Evolutionary conservation across 2,888 invertebrate species (phyloP), one percentile per base, ranked within the genome.

Genomic region (Esperia sulphurella): DNA sequence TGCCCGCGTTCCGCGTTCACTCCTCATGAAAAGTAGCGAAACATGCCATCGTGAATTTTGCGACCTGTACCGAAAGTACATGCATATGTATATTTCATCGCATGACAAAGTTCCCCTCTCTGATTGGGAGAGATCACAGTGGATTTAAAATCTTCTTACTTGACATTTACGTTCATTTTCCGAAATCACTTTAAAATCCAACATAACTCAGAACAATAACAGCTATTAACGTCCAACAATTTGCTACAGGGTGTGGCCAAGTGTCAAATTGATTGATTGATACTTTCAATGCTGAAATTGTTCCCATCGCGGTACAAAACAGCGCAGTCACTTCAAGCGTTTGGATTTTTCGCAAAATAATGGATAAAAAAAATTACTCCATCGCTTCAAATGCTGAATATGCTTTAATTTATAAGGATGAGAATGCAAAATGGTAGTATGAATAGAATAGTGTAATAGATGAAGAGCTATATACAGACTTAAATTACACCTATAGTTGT

Each of bases 201-300:
- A 14, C 39, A 39, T 4, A 14, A 39, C 13, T n/a, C 14, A 8
- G 14, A 39, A 39, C 39, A 39, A 39, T 39, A 39, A 39, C 39
- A 39, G 39, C 39, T 39, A 39, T 39, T 39, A 39, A 39, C 39
- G 39, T 39, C 39, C 3, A 39, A 39, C 39, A 39, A 39, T 39
- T 14, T 39, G 39, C 14, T 39, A 13, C 14, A 14, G 39, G 39
- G 39, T 14, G 39, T 29, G 41, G 29, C 28, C 28, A 29, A 41
- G 28, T 41, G 41, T 41, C 41, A 29, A 41, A 41, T 41, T 41
- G 41, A 41, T 41, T 41, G 41, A 41, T 41, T 41, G 41, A 41
- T 41, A 41, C 41, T 29, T 41, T n/a, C 40, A 12, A 29, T n/a
- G 39, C 39, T 14, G 14, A 39, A 41, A 41, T 41, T 29, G 41